phyloP scores from a whole-genome alignment of 2,888 invertebrate species.

The Eupithecia tripunctaria region DNA sequence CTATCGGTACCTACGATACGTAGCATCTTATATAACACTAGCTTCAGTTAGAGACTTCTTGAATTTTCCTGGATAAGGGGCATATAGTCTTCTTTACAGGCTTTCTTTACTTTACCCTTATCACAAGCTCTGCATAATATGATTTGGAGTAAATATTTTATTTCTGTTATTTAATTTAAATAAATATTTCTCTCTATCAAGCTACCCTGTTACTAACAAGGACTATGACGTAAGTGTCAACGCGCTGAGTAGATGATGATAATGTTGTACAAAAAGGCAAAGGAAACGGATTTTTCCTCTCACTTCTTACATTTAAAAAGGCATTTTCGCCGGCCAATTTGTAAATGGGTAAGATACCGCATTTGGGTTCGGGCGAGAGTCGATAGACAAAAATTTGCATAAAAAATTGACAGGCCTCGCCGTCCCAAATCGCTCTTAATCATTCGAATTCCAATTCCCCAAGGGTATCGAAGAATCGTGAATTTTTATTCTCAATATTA shows the following conservation, averaged over 20 bases:
- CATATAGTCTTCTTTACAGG: neutral
- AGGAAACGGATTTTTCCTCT: constrained; percentile 7
- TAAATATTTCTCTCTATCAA: no score
- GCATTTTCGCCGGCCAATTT: constrained; percentile 25
- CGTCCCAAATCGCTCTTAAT: constrained; percentile 61
- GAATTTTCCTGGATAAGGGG: neutral
- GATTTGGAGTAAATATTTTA: no score
- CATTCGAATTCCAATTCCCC: constrained; percentile 54
- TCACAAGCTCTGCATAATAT: neutral
- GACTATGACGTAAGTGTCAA: neutral
- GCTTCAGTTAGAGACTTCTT: neutral
- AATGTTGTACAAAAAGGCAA: neutral
- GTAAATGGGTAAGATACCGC: constrained; percentile 22
- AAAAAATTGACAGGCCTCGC: constrained; percentile 60
- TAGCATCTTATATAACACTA: neutral
- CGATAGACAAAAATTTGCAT: constrained; percentile 55
- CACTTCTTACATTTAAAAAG: constrained; percentile 11
- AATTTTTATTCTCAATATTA: constrained; percentile 23
- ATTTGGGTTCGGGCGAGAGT: constrained; percentile 34
- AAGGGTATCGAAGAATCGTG: constrained; percentile 43
- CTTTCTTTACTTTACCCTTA: no score
- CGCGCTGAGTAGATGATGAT: neutral
- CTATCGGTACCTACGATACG: neutral
- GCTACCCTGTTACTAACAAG: neutral
- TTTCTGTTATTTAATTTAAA: no score